Evolutionary conservation across 2,113 vertebrate species (phyloP), one percentile per base, ranked within the genome.

Genomic region (Anseranas semipalmata): DNA sequence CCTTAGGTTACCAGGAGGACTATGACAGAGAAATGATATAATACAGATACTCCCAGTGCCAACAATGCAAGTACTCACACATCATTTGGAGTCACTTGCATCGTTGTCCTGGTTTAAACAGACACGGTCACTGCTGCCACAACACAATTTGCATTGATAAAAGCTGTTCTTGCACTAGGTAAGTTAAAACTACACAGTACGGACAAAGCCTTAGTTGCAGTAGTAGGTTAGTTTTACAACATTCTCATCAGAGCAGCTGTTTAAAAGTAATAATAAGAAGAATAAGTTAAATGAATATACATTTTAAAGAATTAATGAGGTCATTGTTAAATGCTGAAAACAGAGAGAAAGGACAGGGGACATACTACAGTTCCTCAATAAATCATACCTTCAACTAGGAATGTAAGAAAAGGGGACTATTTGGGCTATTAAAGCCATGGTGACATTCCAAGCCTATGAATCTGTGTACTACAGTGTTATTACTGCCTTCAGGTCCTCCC

Each of bases 381-480:
- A 85, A 89, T 73, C 53, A 20, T 66, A 70, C 65, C 74, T 89
- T 89, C 66, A 85, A 55, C 21, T 76, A 37, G 16, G 71, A 82
- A 35, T 46, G 8, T 27, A 87, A 76, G 80, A 82, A 92, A 92
- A 85, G 78, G 53, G 2, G 13, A 95, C 68, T 85, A 87, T 79
- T 92, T 95, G 74, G 70, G 43, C 74, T 87, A 48, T 62, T 89
- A 87, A 91, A 91, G 68, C n/a, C 70, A 78, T 2, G 4, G 77
- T 89, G 84, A 77, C 91, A 96, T 96, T 96, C 95, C 95, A 96
- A 80, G 10, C 53, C 45, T 30, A 75, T 85, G 90, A 96, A 95
- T 95, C 62, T 58, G 58, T 60, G 63, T 39, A 75, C 48, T 85
- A n/a, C 66, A 89, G 60, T 45, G 62, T 82, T 89, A 91, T 87